phyloP scores from a whole-genome alignment of 2,797 vertebrate genomes.

The Enteromius fasciolatus region DNA sequence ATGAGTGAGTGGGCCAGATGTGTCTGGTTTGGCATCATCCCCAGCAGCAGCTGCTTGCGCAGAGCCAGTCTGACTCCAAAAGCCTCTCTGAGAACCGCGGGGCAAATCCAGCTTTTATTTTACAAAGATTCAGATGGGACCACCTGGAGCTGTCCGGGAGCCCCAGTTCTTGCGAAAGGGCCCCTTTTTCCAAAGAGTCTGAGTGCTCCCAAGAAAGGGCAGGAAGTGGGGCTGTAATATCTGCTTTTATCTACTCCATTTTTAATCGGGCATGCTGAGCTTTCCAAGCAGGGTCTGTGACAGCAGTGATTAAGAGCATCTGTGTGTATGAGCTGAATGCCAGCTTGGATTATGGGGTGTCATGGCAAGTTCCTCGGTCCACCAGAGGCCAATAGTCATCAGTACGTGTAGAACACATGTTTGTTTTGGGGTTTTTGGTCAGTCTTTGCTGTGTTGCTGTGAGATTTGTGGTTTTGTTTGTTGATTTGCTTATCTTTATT shows the following conservation, averaged over 20 bases:
- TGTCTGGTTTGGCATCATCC: slow-evolving; percentile 25
- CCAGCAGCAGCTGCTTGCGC: slow-evolving; percentile 44
- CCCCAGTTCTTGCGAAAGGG: slow-evolving; percentile 2
- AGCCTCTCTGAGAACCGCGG: not conserved
- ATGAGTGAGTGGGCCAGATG: slow-evolving; percentile 30
- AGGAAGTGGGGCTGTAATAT: slow-evolving; percentile 38
- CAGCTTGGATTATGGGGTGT: slow-evolving; percentile 32
- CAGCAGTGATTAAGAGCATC: slow-evolving; percentile 47
- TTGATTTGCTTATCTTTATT: not conserved
- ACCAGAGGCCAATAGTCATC: not conserved
- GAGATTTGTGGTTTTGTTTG: slow-evolving; percentile 18
- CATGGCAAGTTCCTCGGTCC: slow-evolving; percentile 14
- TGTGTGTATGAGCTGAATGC: slow-evolving; percentile 45
- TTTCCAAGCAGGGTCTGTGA: slow-evolving; percentile 28
- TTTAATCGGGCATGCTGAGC: slow-evolving; percentile 31
- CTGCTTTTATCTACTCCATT: slow-evolving; percentile 40
- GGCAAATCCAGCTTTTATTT: slow-evolving; percentile 37
- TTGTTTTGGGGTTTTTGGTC: slow-evolving; percentile 17
- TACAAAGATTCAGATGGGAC: slow-evolving; percentile 17
- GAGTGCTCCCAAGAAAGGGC: slow-evolving; percentile 23
- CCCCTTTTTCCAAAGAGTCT: slow-evolving; percentile 1
- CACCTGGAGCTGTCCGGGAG: slow-evolving; percentile 33
- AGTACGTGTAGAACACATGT: slow-evolving; percentile 26
- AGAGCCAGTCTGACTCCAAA: not conserved
- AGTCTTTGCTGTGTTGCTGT: slow-evolving; percentile 14